Evolutionary conservation across 1,140 invertebrate genomes (phyloP).

Genomic region (Drosophila erecta): DNA sequence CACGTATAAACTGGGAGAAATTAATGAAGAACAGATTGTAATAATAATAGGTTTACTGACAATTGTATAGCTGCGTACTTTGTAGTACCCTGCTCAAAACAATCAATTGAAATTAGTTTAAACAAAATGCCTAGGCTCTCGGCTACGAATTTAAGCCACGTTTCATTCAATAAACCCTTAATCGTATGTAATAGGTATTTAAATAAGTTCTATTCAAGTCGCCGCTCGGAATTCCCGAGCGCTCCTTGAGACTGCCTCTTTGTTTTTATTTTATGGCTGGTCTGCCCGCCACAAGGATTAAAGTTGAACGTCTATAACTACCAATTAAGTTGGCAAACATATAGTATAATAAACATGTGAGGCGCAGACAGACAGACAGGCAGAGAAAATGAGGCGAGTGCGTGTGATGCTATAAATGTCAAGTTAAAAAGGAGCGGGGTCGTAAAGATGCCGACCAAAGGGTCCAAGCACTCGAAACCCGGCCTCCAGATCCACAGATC

Average conservation of each 20-base stretch:
- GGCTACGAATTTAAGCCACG: neutral
- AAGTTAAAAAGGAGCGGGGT: conserved; percentile 58
- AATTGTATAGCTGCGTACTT: too few relatives aligned
- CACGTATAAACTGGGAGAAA: neutral
- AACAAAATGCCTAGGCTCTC: neutral
- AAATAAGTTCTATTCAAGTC: conserved; percentile 21
- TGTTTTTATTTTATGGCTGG: conserved; percentile 13
- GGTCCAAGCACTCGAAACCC: neutral
- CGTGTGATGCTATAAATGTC: conserved; percentile 78
- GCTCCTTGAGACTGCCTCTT: conserved; percentile 17
- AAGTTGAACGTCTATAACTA: conserved; percentile 71
- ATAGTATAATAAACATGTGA: conserved; percentile 62
- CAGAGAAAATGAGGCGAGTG: conserved; percentile 34
- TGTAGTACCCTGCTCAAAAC: neutral
- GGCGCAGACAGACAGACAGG: conserved; percentile 4
- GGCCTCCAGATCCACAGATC: neutral
- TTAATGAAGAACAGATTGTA: too few relatives aligned
- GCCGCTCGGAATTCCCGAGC: neutral
- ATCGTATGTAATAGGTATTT: neutral
- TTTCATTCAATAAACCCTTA: neutral
- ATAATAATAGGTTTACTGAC: too few relatives aligned
- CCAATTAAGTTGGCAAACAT: conserved; percentile 77
- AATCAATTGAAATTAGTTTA: neutral
- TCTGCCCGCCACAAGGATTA: conserved; percentile 11
- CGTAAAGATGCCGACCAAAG: conserved; percentile 34